Conservation (phyloP, 2,888 invertebrate genomes). For the Hofmannophila pseudospretella region DNA sequence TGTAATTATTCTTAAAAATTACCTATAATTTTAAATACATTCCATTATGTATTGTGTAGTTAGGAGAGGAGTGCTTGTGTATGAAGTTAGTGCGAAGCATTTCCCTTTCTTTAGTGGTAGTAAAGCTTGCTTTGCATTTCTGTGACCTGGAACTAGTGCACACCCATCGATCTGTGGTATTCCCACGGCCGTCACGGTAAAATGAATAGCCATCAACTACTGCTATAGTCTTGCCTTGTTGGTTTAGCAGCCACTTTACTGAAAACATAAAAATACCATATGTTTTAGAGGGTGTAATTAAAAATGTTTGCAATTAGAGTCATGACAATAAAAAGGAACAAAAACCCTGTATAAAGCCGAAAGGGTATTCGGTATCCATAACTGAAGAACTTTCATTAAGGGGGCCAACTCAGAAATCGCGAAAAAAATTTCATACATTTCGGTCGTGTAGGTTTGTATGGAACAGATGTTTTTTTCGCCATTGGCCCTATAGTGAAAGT, state of each 20-base stretch:
- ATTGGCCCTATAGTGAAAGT: too few species aligned
- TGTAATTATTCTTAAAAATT: background rate
- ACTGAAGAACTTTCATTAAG: too few species aligned
- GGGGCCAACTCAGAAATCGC: too few species aligned
- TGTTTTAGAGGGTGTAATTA: background rate
- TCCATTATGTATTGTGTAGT: conserved; percentile 1
- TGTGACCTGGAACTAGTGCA: background rate
- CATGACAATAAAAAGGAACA: too few species aligned
- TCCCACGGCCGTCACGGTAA: conserved; percentile 15
- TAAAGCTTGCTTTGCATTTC: background rate
- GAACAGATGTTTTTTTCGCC: too few species aligned
- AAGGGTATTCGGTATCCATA: too few species aligned
- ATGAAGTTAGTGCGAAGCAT: background rate
- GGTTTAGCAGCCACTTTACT: conserved; percentile 4
- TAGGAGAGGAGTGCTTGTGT: conserved; percentile 8
- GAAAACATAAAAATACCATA: background rate
- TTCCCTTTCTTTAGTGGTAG: background rate
- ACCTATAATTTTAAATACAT: background rate
- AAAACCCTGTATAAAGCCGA: too few species aligned
- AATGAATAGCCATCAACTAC: conserved; percentile 13
- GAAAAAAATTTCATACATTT: too few species aligned
- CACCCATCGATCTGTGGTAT: conserved; percentile 12
- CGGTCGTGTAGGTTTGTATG: too few species aligned
- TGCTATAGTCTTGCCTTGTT: conserved; percentile 2
- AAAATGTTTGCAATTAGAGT: too few species aligned